A percentile compares a stretch with the other conserved stretches of the same genome.
Conservation (phyloP, 2,113 vertebrate genomes). For the Mystacornis crossleyi region DNA sequence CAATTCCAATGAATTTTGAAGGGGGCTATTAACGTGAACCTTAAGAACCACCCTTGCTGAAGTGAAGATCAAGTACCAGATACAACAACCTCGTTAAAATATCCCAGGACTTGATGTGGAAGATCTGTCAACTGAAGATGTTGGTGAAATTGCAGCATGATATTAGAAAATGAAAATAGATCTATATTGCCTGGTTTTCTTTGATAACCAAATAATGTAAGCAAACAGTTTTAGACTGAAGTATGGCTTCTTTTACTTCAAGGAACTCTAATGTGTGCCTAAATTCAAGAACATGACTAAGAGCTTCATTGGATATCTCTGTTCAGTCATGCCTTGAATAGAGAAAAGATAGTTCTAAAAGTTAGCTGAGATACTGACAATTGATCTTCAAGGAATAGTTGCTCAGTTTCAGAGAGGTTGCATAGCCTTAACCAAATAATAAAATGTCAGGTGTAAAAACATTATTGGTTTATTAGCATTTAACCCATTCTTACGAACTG, state of each 20-base stretch:
- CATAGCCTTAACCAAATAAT: not conserved
- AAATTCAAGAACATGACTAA: not conserved
- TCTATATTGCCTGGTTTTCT: not conserved
- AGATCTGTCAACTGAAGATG: not conserved
- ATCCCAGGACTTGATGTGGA: not conserved
- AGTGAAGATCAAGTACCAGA: not conserved
- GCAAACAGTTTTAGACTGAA: not conserved
- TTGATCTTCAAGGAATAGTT: not conserved
- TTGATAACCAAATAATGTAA: not conserved
- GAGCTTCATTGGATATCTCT: not conserved
- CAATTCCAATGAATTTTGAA: not conserved
- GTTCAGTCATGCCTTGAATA: not conserved
- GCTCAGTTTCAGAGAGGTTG: not conserved
- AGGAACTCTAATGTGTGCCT: not conserved
- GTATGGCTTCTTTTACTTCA: not conserved
- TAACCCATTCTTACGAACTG: not conserved
- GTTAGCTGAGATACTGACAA: not conserved
- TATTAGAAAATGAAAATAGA: too few species aligned
- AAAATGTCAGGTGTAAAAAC: not conserved
- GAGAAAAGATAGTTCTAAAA: not conserved
- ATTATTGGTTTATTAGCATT: not conserved
- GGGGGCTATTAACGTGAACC: not conserved
- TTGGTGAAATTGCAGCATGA: not conserved
- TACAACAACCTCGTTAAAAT: not conserved
- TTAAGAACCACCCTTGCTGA: not conserved